Evolutionary conservation across 2,888 invertebrate genomes (phyloP).

Genomic region (Brachyptera putata): DNA sequence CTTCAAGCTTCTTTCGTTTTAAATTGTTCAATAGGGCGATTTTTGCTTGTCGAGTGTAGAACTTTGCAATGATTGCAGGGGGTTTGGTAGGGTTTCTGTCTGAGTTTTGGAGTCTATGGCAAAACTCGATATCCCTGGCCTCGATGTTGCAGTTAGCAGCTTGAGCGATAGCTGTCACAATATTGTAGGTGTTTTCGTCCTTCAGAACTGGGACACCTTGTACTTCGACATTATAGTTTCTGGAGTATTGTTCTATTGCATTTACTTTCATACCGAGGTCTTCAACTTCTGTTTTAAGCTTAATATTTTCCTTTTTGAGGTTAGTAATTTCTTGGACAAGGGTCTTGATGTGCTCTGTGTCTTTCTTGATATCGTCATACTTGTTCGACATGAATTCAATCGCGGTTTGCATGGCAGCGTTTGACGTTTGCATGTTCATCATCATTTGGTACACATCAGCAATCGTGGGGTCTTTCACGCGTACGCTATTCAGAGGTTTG

Average conservation of each 20-base stretch:
- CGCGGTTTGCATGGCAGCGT: not conserved
- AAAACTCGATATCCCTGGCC: not conserved
- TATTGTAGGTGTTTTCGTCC: not conserved
- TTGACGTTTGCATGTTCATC: too few species aligned
- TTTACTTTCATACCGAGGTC: not conserved
- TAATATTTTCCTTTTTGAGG: not conserved
- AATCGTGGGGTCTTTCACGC: not conserved
- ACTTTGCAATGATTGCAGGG: not conserved
- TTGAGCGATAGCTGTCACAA: not conserved
- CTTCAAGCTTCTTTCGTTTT: not conserved
- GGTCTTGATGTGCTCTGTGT: not conserved
- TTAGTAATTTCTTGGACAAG: not conserved
- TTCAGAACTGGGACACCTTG: not conserved
- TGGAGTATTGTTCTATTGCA: not conserved
- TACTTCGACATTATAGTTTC: not conserved
- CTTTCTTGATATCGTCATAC: not conserved
- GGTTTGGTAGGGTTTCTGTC: not conserved
- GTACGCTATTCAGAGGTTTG: too few species aligned
- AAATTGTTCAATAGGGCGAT: not conserved
- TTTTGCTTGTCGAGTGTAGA: not conserved
- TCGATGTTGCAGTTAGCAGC: not conserved
- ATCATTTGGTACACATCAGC: not conserved
- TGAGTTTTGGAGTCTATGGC: not conserved
- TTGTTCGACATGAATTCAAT: not conserved
- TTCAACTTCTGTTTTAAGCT: not conserved